phyloP scores from a whole-genome alignment of 1,140 invertebrate species.

The Zophobas morio region DNA sequence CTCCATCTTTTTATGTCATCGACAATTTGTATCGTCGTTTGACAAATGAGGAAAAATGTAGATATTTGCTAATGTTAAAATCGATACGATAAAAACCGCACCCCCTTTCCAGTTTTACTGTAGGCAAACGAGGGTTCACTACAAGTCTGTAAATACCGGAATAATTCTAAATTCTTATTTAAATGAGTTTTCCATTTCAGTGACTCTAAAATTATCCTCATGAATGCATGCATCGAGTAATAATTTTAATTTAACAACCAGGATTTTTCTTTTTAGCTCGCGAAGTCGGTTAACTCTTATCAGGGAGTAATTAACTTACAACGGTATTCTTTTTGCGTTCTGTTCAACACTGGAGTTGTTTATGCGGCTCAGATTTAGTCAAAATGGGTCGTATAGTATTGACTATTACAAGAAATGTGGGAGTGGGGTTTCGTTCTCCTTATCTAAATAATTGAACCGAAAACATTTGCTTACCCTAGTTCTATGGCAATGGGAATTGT shows the following conservation, averaged over 20 bases:
- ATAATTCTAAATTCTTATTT: background rate
- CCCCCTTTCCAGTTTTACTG: slow-evolving; percentile 22
- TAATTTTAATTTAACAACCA: background rate
- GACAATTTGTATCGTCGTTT: slow-evolving; percentile 25
- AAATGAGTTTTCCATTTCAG: background rate
- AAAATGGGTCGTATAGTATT: background rate
- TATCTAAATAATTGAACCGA: slow-evolving; percentile 1
- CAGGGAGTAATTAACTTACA: no score
- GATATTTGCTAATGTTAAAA: slow-evolving; percentile 37
- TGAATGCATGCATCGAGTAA: slow-evolving; percentile 3
- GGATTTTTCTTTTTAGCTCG: background rate
- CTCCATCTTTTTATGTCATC: slow-evolving; percentile 10
- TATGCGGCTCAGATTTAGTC: background rate
- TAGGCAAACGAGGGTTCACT: background rate
- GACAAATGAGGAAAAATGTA: slow-evolving; percentile 36
- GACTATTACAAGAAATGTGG: slow-evolving; percentile 2
- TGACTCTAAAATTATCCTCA: slow-evolving; percentile 1
- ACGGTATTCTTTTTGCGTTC: background rate
- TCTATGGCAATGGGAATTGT: background rate
- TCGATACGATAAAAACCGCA: slow-evolving; percentile 28
- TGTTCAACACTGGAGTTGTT: background rate
- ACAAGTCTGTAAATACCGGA: background rate
- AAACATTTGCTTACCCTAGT: slow-evolving; percentile 13
- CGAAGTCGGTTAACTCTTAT: no score
- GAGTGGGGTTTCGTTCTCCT: slow-evolving; percentile 1